Base-by-base conservation (phyloP, 2,797 vertebrate genomes). In the Lagodon rhomboides region DNA sequence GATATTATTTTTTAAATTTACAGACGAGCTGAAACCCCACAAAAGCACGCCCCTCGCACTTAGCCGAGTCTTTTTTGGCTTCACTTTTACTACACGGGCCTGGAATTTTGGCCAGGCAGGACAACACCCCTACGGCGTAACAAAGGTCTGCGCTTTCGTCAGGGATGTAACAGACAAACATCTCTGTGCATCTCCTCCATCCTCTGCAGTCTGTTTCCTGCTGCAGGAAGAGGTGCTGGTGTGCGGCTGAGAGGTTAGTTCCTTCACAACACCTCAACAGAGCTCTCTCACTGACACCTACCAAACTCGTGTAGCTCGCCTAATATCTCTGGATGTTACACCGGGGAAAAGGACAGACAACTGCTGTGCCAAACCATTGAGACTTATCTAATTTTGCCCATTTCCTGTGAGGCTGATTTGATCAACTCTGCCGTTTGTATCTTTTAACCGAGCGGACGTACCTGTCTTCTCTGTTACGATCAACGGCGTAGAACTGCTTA, bases 401-500 rank as follows among this genome's bases (percentile, higher is more conserved):
- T 72, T 84, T 87, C 80, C 68, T 81, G 69, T 59, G 38, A 71
- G 61, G 23, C 7, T 58, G 58, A 82, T 80, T 23, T 7, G 38
- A 81, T 83, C 22, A 75, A 41, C 47, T 75, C 44, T 25, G n/a
- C 5, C 50, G 13, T 50, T 69, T n/a, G 41, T 27, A 44, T 70
- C 15, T 47, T 65, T 63, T 17, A 30, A 56, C 9, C 0, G 22
- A 61, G 41, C 13, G 0, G 61, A 91, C 94, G 94, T 90, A 99
- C 98, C 97, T 97, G 89, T 99, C 98, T 61, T 99, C 98, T 77
- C 97, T 94, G 91, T 97, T 98, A 62, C 98, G 97, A 86, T 99
- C 97, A 56, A 98, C 94, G 0, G 97, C 96, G 59, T 99, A 99
- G 92, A 99, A 99, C 94, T 99, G 98, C 85, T 99, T 99, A 66